Evolutionary conservation across 2,797 vertebrate species (phyloP).

Genomic region (Phaenicophaeus curvirostris): DNA sequence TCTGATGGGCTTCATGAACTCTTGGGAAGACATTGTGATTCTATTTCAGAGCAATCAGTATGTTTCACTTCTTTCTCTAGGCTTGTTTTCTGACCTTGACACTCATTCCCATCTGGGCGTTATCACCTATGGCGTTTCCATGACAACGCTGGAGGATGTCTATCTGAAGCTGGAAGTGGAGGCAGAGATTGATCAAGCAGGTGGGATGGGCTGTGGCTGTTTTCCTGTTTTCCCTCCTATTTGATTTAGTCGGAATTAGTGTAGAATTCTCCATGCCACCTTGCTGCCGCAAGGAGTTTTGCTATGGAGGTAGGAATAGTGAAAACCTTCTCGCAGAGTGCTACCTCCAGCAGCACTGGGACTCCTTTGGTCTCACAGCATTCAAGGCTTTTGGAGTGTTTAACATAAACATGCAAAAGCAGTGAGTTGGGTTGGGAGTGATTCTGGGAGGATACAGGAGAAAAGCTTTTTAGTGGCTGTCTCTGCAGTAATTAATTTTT

Average conservation of each 20-base stretch:
- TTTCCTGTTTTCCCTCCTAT: background rate
- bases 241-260: rapidly evolving
- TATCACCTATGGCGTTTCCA: slow-evolving; percentile 93
- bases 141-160: slow-evolving; percentile 96
- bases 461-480: background rate
- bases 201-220: slow-evolving; percentile 66
- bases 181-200: slow-evolving; percentile 93
- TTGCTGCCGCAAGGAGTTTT: background rate
- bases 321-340: rapidly evolving
- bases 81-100: slow-evolving; percentile 91
- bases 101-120: slow-evolving; percentile 85
- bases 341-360: background rate
- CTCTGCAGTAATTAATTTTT: background rate
- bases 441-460: background rate
- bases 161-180: slow-evolving; percentile 94
- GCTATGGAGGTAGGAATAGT: background rate
- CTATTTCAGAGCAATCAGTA: background rate
- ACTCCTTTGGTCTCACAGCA: rapidly evolving
- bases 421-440: background rate
- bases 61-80: slow-evolving; percentile 65
- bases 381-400: background rate
- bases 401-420: background rate
- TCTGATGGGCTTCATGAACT: background rate
- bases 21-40: background rate
- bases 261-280: rapidly evolving